phyloP scores from a whole-genome alignment of 2,888 invertebrate species.

The Pantelozetes paolii region DNA sequence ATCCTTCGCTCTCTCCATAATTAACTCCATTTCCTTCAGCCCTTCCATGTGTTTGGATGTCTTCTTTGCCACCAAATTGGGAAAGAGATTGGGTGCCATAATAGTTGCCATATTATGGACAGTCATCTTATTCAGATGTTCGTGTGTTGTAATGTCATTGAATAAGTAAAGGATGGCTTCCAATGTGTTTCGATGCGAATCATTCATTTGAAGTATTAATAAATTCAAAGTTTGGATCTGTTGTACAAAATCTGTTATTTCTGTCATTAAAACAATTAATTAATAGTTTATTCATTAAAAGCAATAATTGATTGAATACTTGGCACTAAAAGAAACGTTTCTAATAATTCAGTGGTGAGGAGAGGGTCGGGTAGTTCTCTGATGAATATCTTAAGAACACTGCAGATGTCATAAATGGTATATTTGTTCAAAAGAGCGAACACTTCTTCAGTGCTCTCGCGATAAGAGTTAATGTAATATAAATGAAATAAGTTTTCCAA shows the following conservation, averaged over 20 bases:
- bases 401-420: constrained; percentile 31
- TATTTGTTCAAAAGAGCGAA: constrained; percentile 24
- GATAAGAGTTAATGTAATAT: constrained; percentile 22
- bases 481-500: not conserved
- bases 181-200: constrained; percentile 35
- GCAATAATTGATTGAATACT: constrained; percentile 8
- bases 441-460: constrained; percentile 28
- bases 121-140: constrained; percentile 32
- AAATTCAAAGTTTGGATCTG: constrained; percentile 38
- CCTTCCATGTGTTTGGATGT: not conserved
- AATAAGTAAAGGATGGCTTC: constrained; percentile 29
- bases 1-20: not conserved
- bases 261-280: not conserved
- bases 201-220: constrained; percentile 35
- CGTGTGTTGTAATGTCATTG: constrained; percentile 4
- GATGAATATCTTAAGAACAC: constrained; percentile 34
- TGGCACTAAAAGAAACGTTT: constrained; percentile 35
- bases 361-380: constrained; percentile 30
- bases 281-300: not conserved
- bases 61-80: constrained; percentile 11
- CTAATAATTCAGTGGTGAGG: constrained; percentile 31
- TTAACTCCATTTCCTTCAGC: not conserved
- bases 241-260: not conserved
- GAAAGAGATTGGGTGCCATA: constrained; percentile 38
- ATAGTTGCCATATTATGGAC: constrained; percentile 31